phyloP scores from a whole-genome alignment of 2,797 vertebrate genomes.

The Neoniphon sammara region DNA sequence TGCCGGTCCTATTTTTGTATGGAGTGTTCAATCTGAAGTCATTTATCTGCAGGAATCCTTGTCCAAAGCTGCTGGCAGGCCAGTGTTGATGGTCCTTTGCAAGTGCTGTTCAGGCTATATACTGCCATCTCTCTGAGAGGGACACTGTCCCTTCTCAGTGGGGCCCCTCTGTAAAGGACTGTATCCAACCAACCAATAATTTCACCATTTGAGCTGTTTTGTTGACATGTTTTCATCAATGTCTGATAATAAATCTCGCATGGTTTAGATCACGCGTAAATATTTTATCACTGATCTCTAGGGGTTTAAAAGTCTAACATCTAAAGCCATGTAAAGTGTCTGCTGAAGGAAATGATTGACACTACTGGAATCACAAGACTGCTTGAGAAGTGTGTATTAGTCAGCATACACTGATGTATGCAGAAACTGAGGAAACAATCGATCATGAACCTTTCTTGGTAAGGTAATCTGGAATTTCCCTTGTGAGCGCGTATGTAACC shows the following conservation, averaged over 20 bases:
- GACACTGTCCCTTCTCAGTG: conserved; percentile 1
- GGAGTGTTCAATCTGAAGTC: conserved; percentile 1
- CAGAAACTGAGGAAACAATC: neutral
- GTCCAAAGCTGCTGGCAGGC: conserved; percentile 9
- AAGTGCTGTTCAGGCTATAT: neutral
- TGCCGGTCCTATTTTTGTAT: conserved; percentile 39
- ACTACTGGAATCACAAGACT: neutral
- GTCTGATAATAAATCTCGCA: conserved; percentile 66
- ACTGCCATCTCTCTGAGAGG: neutral
- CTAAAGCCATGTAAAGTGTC: neutral
- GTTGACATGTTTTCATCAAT: conserved; percentile 54
- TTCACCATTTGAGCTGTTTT: conserved; percentile 25
- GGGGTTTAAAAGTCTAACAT: neutral
- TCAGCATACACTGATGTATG: conserved; percentile 18
- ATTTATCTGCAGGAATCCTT: neutral
- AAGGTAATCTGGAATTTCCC: conserved; percentile 55
- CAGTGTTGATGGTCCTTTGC: neutral
- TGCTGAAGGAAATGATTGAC: neutral
- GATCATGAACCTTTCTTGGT: too few species aligned
- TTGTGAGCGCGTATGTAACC: too few species aligned
- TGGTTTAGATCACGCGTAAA: conserved; percentile 36
- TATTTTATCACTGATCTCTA: conserved; percentile 1
- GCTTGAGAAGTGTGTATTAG: neutral
- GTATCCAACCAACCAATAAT: conserved; percentile 15
- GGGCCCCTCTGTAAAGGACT: conserved; percentile 4